Evolutionary conservation across 2,888 invertebrate genomes (phyloP), one percentile per base, ranked within the genome.

Genomic region (Kuschelorhynchus macadamiae): DNA sequence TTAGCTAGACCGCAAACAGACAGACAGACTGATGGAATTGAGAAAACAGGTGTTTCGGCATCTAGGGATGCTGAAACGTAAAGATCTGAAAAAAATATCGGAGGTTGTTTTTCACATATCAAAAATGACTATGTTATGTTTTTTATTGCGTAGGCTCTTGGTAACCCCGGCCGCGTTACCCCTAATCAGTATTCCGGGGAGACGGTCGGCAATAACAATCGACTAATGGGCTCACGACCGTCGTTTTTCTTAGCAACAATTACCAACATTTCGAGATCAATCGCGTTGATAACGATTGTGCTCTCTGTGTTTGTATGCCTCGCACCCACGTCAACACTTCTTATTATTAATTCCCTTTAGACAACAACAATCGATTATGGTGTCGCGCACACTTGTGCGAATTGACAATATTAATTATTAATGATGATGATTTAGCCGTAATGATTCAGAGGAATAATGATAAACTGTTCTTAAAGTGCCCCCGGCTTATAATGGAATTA

Each of bases 251-350:
- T 71, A 55, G 52, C 55, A 65, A 61, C 56, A 53, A 65, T 65
- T 65, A 65, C 59, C 59, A 65, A 16, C 50, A 50, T 50, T 57
- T 62, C 57, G 57, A 67, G 71, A 71, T 71, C 61, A 65, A 67
- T 64, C 25, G 25, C 65, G 32, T 7, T 32, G 71, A 67, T 71
- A 67, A 50, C 62, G 44, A 56, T 57, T 70, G 61, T 53, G 52
- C 57, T 61, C 49, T 53, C 62, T 50, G 53, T 30, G 25, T 60
- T 49, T 55, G 47, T 66, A 61, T 55, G 41, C 59, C 47, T 41
- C 44, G 47, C 70, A 50, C 53, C 55, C 70, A 66, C 70, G 59
- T 70, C 63, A 63, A 56, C 59, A 66, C 16, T 49, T 16, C 25
- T 66, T 70, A 70, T 70, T 70, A 66, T 66, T 63, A 33, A 50